Evolutionary conservation across 2,888 invertebrate genomes (phyloP), one percentile per base, ranked within the genome.

Genomic region (Mythimna albipuncta): DNA sequence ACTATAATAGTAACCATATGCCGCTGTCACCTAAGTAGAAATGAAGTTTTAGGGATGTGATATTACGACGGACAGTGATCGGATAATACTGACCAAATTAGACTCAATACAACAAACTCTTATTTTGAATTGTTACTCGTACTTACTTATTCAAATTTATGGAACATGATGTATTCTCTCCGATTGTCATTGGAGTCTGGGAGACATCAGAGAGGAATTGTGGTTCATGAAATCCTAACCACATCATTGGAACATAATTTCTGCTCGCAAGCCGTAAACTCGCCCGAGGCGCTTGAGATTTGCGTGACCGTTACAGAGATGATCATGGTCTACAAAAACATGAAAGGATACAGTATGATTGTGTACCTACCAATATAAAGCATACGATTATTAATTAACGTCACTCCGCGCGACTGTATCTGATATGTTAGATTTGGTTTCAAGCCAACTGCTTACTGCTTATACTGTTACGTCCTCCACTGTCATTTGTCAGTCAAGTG

Each of bases 381-480:
- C 35, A 16, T n/a, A 44, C 19, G 35, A 52, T 66, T 64, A 65
- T 41, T 63, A 57, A 35, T 44, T 54, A 64, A 47, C 52, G 64
- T 67, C 52, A 54, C 57, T 79, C 54, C 57, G 54, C 57, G 26
- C 79, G 10, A 64, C 10, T 59, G 54, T 72, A 58, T 65, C 26
- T 64, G 57, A 63, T 79, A 70, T 13, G 71, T 77, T 71, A 68
- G 71, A 44, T 77, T 75, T 68, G 50, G 67, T 81, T 79, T 67
- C 54, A 65, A 64, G 67, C 63, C 75, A 50, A 67, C 79, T 66
- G 66, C 63, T 64, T 50, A 67, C 79, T 74, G 66, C 63, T 64
- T 50, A 13, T 61, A 79, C 61, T 54, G 69, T 64, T 54, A 41
- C 64, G 62, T 55, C 70, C 57, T 64, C 64, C 19, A 52, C 54